phyloP scores from a whole-genome alignment of 2,113 vertebrate species.

The Tamias sibiricus region DNA sequence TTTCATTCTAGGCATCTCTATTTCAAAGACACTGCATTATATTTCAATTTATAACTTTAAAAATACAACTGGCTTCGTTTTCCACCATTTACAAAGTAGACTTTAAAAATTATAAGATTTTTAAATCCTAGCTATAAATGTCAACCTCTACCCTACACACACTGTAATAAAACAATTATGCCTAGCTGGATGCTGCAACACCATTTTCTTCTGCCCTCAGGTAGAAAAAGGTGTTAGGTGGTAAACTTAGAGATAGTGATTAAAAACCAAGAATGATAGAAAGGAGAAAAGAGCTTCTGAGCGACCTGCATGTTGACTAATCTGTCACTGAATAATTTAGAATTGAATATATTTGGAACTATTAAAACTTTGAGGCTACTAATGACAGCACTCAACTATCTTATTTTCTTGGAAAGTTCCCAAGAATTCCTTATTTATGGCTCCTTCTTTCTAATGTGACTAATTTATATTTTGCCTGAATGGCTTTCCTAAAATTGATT shows the following conservation, averaged over 20 bases:
- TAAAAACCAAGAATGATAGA: neutral
- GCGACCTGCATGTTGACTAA: neutral
- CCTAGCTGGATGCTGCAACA: neutral
- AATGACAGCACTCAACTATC: neutral
- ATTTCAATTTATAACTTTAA: slow-evolving; percentile 26
- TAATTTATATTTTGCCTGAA: neutral
- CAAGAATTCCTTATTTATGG: neutral
- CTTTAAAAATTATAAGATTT: neutral
- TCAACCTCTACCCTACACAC: neutral
- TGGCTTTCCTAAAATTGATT: neutral
- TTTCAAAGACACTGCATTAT: neutral
- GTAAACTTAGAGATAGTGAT: neutral
- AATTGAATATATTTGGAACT: neutral
- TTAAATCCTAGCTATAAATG: neutral
- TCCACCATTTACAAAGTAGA: neutral
- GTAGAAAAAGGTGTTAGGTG: neutral
- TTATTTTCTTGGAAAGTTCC: neutral
- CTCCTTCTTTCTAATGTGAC: neutral
- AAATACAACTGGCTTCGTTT: neutral
- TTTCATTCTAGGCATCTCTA: neutral
- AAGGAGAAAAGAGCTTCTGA: neutral
- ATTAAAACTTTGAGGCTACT: neutral
- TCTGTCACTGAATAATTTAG: neutral
- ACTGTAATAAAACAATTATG: neutral
- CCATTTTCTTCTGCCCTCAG: neutral